These are phyloP conservation scores for Hydropsyche tenuis DNA, from an alignment of 1,140 invertebrate species.

Conservation along the genomic window DNA sequence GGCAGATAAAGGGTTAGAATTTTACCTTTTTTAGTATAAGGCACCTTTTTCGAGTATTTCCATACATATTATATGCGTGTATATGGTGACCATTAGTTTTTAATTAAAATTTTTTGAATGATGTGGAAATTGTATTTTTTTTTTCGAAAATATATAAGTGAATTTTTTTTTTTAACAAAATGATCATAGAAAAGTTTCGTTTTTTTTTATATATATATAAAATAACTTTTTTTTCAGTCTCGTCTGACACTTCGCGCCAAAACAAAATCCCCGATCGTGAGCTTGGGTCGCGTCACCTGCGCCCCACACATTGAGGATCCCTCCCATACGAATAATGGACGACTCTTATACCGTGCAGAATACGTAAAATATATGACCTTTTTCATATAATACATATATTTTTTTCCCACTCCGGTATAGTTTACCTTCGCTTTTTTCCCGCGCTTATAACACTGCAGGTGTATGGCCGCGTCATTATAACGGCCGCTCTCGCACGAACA, in stretches of 20 bases:
- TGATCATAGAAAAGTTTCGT: too few relatives aligned
- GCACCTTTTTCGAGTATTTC: neutral
- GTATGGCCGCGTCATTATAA: too few relatives aligned
- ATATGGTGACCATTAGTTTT: too few relatives aligned
- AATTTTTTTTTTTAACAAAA: too few relatives aligned
- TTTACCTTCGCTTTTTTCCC: too few relatives aligned
- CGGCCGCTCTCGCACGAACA: too few relatives aligned
- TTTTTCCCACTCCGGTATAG: neutral
- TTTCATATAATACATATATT: slow-evolving; percentile 4
- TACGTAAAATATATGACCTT: neutral
- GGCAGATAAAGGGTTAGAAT: slow-evolving; percentile 28
- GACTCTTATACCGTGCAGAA: neutral
- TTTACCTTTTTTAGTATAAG: neutral
- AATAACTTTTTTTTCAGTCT: too few relatives aligned
- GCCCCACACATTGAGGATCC: slow-evolving; percentile 6
- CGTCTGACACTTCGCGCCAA: slow-evolving; percentile 8
- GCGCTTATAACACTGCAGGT: too few relatives aligned
- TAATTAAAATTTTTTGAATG: too few relatives aligned
- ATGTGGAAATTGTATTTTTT: too few relatives aligned
- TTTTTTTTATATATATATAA: too few relatives aligned
- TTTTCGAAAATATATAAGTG: too few relatives aligned
- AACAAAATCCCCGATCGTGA: slow-evolving; percentile 19
- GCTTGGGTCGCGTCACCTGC: slow-evolving; percentile 16
- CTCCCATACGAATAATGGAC: slow-evolving; percentile 18
- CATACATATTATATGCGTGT: neutral